Base-by-base conservation (phyloP, 2,797 vertebrate genomes). In the Dromococcyx pavoninus region DNA sequence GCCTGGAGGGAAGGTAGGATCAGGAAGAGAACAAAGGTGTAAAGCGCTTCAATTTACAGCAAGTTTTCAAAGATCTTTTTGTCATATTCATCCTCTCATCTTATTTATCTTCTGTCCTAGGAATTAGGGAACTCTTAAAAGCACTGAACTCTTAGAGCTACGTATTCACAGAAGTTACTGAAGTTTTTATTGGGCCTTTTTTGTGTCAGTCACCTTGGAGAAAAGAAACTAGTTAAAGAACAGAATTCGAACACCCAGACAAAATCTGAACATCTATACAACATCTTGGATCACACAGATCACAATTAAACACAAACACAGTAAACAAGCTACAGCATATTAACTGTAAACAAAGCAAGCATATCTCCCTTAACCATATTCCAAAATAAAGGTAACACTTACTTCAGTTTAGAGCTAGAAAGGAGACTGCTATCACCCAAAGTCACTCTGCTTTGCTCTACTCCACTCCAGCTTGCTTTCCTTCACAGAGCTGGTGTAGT, bases 401-500 rank as follows among this genome's bases (percentile, higher is more conserved):
- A 95, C 90, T 57, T 83, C 30, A 71, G 14, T 23, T 37, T 41
- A 74, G 17, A 7, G 28, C 9, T 54, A 17, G 22, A 48, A 43
- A 46, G 10, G 5, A 53, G 9, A 3, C 33, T 30, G 3, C 35
- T 64, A 2, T 18, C 14, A 23, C 22, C 19, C 11, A 23, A 27
- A 83, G 8, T 39, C 41, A 2, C 27, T 30, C 19, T 17, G 6
- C 27, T 30, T 16, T 21, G 9, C 43, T 74, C 27, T 3, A 8
- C 8, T 35, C 17, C 30, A 51, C 8, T 35, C 17, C 30, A 51
- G 2, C 24, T 50, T 43, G 8, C 18, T 17, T 37, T 32, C 16
- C 8, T 2, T 5, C 0, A 0, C 0, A 0, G 13, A 18, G 3
- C 3, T 22, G 0, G 1, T 0, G 10, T 39, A 4, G 1, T 9